Evolutionary conservation across 1,140 invertebrate genomes (phyloP), one percentile per base, ranked within the genome.

Genomic region (Musca vetustissima): DNA sequence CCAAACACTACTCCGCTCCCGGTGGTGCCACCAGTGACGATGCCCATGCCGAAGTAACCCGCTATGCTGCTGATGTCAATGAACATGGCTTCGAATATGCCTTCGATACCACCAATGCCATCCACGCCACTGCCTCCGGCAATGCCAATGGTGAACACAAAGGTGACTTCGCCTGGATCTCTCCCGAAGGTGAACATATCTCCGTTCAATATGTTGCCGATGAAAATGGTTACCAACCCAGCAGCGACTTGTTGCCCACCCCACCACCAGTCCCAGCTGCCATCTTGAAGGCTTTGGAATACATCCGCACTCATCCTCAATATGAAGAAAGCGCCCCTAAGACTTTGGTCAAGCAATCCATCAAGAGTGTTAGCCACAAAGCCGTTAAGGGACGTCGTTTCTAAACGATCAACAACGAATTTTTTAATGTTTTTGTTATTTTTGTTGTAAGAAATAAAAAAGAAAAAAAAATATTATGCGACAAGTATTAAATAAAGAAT

Each of bases 101-200:
- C 2, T 87, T 89, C 73, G 78, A 86, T 69, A 86, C 87, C 49
- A 86, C 80, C 32, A 88, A 89, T 74, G 87, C 87, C 17, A 87
- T 88, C 66, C 76, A 80, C n/a, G 85, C 83, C n/a, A 77, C 85
- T 28, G 86, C 87, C 32, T 76, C 74, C 53, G 87, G 87, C 14
- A 74, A 77, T 72, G 71, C 53, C 14, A 70, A 77, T 21, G 77
- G 76, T 17, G 77, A 79, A 69, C 71, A 74, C 4, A 69, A 81
- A 0, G 79, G 79, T 25, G 64, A 48, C 24, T 78, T 71, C 52
- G 66, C 72, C 61, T 81, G 75, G 75, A 43, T 55, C 32, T 65
- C 66, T 19, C 71, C 71, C 13, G 81, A 83, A 72, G 83, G 83
- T 47, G 74, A 75, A 70, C 79, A 71, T 0, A 77, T 83, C 67